These are phyloP conservation scores for Limanda limanda DNA, from an alignment of 2,113 vertebrate species.

Conservation along the genomic window DNA sequence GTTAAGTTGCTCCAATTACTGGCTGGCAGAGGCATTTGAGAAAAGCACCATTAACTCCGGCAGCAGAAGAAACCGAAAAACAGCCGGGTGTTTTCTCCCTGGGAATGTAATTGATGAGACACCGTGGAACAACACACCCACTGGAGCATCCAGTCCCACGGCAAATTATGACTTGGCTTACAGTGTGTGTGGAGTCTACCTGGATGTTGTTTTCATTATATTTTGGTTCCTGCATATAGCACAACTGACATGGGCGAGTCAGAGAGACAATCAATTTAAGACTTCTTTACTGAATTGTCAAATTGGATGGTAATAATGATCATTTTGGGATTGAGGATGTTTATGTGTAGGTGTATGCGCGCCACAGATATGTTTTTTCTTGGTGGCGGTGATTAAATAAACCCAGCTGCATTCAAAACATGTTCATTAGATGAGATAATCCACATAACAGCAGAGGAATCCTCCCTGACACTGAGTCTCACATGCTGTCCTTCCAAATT, in stretches of 20 bases:
- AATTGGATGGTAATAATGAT: too few species aligned
- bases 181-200: slow-evolving; percentile 49
- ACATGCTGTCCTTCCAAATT: not conserved
- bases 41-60: slow-evolving; percentile 73
- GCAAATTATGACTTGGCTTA: slow-evolving; percentile 74
- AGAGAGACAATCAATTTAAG: not conserved
- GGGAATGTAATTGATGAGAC: slow-evolving; percentile 81
- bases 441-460: too few species aligned
- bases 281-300: not conserved
- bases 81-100: slow-evolving; percentile 72
- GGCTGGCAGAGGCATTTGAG: slow-evolving; percentile 61
- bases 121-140: slow-evolving; percentile 73
- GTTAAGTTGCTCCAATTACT: slow-evolving; percentile 75
- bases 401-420: too few species aligned
- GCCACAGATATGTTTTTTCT: too few species aligned
- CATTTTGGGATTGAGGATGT: slow-evolving; percentile 14
- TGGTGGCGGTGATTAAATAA: too few species aligned
- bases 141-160: slow-evolving; percentile 70
- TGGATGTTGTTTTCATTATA: slow-evolving; percentile 51
- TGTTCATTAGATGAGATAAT: too few species aligned
- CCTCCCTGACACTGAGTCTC: not conserved
- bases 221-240: slow-evolving; percentile 2
- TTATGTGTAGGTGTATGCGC: slow-evolving; percentile 2
- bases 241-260: not conserved
- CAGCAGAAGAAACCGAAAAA: slow-evolving; percentile 71